Evolutionary conservation across 2,113 vertebrate species (phyloP).

Genomic region (Arothron firmamentum): DNA sequence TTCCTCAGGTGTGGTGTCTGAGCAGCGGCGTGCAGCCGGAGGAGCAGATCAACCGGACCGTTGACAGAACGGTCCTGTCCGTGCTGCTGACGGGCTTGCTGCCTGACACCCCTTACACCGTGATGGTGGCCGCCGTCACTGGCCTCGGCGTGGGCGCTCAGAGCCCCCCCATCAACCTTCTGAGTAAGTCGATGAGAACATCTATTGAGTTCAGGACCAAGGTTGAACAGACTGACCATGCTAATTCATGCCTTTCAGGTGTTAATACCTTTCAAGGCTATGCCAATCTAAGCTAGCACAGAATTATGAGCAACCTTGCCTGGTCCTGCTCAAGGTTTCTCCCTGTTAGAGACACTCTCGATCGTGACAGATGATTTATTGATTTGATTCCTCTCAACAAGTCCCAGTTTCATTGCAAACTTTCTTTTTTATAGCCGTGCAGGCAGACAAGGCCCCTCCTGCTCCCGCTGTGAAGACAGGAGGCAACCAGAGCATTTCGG

Average conservation of each 20-base stretch:
- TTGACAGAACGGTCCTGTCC: constrained; percentile 79
- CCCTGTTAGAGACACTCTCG: too few species aligned
- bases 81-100: constrained; percentile 79
- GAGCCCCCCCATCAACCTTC: constrained; percentile 79
- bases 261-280: too few species aligned
- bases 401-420: too few species aligned
- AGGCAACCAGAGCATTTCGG: constrained; percentile 70
- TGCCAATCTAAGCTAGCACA: too few species aligned
- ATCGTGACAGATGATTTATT: too few species aligned
- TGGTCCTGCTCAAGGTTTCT: too few species aligned
- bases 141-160: constrained; percentile 79
- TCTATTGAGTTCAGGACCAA: constrained; percentile 1
- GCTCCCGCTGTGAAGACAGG: constrained; percentile 61
- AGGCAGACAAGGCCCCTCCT: constrained; percentile 49
- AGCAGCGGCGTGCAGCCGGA: constrained; percentile 78
- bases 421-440: constrained; percentile 36
- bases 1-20: constrained; percentile 88
- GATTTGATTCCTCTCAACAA: too few species aligned
- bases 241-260: too few species aligned
- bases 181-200: constrained; percentile 80
- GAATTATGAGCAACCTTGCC: too few species aligned
- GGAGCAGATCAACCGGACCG: constrained; percentile 85
- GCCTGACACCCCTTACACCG: constrained; percentile 79
- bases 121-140: constrained; percentile 85
- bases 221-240: too few species aligned